phyloP scores from a whole-genome alignment of 2,888 invertebrate species.

The Polyommatus iphigenia region DNA sequence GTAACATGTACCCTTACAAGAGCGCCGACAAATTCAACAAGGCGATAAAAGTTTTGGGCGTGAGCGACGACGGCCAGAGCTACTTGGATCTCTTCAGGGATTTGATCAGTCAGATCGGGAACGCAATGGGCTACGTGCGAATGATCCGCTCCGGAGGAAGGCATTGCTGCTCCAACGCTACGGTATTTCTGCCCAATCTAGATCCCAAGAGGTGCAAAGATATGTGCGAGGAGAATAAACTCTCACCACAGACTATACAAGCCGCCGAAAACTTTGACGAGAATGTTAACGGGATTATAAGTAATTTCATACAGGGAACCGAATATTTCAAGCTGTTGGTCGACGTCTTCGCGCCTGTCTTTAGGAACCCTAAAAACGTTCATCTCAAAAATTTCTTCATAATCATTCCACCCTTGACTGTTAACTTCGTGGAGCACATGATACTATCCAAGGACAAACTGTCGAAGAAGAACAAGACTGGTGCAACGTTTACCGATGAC shows the following conservation, averaged over 20 bases:
- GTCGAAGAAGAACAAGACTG: slow-evolving; percentile 92
- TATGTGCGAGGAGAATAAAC: slow-evolving; percentile 80
- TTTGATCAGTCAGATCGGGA: slow-evolving; percentile 96
- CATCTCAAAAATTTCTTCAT: slow-evolving; percentile 96
- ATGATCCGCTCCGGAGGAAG: slow-evolving; percentile 96
- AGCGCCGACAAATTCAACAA: slow-evolving; percentile 96
- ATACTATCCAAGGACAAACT: slow-evolving; percentile 95
- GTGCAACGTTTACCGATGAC: slow-evolving; percentile 97
- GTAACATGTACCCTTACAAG: slow-evolving; percentile 90
- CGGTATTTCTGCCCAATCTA: slow-evolving; percentile 92
- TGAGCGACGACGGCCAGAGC: slow-evolving; percentile 89
- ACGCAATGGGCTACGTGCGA: slow-evolving; percentile 97
- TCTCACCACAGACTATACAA: slow-evolving; percentile 81
- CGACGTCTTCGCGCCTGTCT: slow-evolving; percentile 94
- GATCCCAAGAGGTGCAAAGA: slow-evolving; percentile 82
- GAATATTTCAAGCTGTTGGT: slow-evolving; percentile 94
- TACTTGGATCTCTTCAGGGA: slow-evolving; percentile 96
- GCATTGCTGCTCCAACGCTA: slow-evolving; percentile 94
- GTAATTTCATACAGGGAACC: slow-evolving; percentile 93
- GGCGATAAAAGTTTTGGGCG: slow-evolving; percentile 92
- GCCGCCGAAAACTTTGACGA: slow-evolving; percentile 87
- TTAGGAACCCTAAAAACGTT: slow-evolving; percentile 90
- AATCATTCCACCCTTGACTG: slow-evolving; percentile 94
- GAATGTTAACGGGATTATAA: slow-evolving; percentile 87
- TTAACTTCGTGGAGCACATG: slow-evolving; percentile 97